Percentiles rank a stretch among this genome's conserved stretches.
Evolutionary conservation across 2,113 vertebrate species (phyloP).

Genomic region (Rhizomys pruinosus): DNA sequence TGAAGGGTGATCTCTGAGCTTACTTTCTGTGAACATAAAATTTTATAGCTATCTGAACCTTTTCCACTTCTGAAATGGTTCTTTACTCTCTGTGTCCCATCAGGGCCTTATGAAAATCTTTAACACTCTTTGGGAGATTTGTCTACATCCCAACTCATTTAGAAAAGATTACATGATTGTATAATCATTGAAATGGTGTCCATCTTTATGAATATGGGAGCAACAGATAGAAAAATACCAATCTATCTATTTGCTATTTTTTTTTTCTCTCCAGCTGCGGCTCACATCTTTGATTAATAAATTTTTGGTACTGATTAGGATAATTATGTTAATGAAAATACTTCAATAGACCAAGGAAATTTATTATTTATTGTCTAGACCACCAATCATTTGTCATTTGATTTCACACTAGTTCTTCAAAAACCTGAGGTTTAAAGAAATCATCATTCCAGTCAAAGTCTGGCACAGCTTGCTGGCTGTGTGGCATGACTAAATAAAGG

Average conservation of each 20-base stretch:
- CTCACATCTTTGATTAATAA: not conserved
- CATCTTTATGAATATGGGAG: constrained; percentile 37
- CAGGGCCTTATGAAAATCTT: not conserved
- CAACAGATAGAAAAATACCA: not conserved
- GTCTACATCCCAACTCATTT: not conserved
- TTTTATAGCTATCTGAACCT: not conserved
- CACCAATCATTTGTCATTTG: not conserved
- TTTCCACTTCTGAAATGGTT: not conserved
- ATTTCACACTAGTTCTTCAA: not conserved
- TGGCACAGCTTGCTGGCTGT: too few relatives aligned
- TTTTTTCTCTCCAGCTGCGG: not conserved
- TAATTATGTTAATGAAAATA: not conserved
- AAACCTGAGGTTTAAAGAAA: not conserved
- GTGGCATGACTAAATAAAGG: not conserved
- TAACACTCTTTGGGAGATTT: not conserved
- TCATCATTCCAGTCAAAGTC: not conserved
- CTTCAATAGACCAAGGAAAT: not conserved
- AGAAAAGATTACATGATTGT: not conserved
- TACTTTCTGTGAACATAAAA: not conserved
- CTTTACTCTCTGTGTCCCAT: not conserved
- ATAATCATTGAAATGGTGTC: not conserved
- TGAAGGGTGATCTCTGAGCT: not conserved
- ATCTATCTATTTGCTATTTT: not conserved
- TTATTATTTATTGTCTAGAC: not conserved
- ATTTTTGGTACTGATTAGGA: not conserved